Conservation (phyloP, 2,888 invertebrate genomes). For the Calliopum simillimum region DNA sequence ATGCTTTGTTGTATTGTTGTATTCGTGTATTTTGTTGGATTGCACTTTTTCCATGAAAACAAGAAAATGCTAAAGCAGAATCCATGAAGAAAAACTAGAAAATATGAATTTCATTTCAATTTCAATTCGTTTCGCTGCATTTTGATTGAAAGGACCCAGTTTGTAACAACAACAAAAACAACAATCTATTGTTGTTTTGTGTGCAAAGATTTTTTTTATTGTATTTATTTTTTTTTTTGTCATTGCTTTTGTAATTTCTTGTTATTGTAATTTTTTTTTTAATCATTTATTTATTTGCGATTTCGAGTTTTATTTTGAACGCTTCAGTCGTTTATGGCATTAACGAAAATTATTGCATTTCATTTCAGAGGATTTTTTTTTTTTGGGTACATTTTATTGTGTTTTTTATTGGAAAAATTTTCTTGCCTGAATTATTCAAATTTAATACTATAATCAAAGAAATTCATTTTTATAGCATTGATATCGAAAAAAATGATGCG, state of each 20-base stretch:
- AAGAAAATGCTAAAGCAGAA: slow-evolving; percentile 16
- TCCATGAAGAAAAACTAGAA: neutral
- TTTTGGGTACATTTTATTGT: no score
- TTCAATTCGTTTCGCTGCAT: slow-evolving; percentile 28
- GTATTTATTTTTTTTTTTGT: neutral
- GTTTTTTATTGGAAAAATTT: no score
- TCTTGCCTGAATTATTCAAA: no score
- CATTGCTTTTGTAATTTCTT: neutral
- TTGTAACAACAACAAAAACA: slow-evolving; percentile 1
- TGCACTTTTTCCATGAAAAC: neutral
- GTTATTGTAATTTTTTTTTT: neutral
- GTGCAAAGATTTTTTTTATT: no score
- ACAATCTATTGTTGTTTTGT: neutral
- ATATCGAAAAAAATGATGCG: no score
- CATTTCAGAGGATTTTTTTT: no score
- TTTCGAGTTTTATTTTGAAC: neutral
- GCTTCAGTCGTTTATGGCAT: no score
- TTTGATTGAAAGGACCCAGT: slow-evolving; percentile 42
- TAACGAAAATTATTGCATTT: no score
- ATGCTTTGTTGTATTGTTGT: neutral
- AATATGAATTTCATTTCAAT: neutral
- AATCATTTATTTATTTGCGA: neutral
- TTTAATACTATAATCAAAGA: no score
- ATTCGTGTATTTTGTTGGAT: neutral
- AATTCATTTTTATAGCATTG: no score